Evolutionary conservation across 2,888 invertebrate genomes (phyloP).

Genomic region (Fragum whitleyi): DNA sequence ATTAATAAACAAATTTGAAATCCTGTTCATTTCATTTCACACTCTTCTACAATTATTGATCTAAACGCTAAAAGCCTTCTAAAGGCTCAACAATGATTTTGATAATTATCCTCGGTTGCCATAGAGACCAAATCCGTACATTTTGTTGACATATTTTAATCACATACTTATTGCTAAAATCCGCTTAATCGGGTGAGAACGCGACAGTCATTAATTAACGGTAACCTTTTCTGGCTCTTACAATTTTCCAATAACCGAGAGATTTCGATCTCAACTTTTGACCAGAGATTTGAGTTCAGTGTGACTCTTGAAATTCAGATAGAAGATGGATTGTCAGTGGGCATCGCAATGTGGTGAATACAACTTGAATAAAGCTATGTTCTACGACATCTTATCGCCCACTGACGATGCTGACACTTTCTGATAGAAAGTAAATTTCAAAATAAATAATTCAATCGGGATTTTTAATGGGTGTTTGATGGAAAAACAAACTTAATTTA

Average conservation of each 20-base stretch:
- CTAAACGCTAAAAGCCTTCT: conserved; percentile 19
- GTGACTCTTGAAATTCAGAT: too few relatives aligned
- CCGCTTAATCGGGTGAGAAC: conserved; percentile 29
- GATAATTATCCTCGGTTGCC: conserved; percentile 26
- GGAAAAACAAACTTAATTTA: too few relatives aligned
- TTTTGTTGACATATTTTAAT: conserved; percentile 32
- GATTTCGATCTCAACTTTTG: background rate
- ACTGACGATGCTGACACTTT: too few relatives aligned
- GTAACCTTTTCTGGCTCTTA: background rate
- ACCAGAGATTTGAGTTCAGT: background rate
- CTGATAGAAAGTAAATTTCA: too few relatives aligned
- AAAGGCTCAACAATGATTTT: conserved; percentile 30
- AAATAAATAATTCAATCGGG: too few relatives aligned
- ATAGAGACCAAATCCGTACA: conserved; percentile 20
- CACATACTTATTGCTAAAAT: conserved; percentile 31
- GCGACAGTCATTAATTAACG: conserved; percentile 27
- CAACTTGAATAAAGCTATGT: too few relatives aligned
- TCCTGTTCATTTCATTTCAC: conserved; percentile 17
- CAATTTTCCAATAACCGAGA: background rate
- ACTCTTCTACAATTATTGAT: conserved; percentile 21
- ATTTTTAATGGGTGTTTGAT: too few relatives aligned
- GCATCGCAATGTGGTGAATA: too few relatives aligned
- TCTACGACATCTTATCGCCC: too few relatives aligned
- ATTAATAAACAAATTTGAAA: background rate
- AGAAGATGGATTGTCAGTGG: too few relatives aligned